Evolutionary conservation across 2,888 invertebrate species (phyloP), one percentile per base, ranked within the genome.

Genomic region (Congeria kusceri): DNA sequence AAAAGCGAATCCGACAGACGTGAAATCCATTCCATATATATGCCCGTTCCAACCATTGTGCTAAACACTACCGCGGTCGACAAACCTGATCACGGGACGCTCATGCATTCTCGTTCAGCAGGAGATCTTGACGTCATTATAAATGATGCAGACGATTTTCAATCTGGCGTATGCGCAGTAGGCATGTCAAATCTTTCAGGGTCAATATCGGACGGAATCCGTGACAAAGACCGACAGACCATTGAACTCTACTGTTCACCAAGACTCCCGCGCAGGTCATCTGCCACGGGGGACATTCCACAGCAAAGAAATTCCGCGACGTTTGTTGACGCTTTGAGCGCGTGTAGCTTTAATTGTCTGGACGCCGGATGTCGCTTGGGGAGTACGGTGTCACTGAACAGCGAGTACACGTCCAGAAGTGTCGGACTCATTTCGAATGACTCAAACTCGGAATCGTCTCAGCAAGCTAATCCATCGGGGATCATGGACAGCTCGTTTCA

Each of bases 371-470:
- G 89, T 69, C 79, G 89, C 3, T 87, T 87, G 0, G 89, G 89
- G 9, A 90, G 90, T 57, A 83, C 90, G 5, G 67, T 91, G 29
- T 90, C 90, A 0, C 62, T 91, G 29, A 91, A 88, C 68, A 90
- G 90, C 74, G 90, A 90, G 58, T 91, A 89, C 77, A 91, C 90
- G 2, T 84, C 90, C 0, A 68, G 89, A 64, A 91, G 90, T 77
- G 86, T 91, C n/a, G 90, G 90, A 3, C 80, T 91, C 9, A 87
- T 91, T 39, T 91, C 90, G 59, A 90, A 91, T 77, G 90, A 91
- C 81, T 90, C 90, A 0, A 86, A 85, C 13, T 86, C 87, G 0
- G 86, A 86, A 58, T 81, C 80, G 64, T 82, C 82, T 3, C 82
- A 83, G 25, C 79, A 84, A 39, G 62, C 66, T 0, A 77, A 81